These are phyloP conservation scores for Papilio dardanus DNA, from an alignment of 1,140 invertebrate genomes.

Conservation along the genomic window DNA sequence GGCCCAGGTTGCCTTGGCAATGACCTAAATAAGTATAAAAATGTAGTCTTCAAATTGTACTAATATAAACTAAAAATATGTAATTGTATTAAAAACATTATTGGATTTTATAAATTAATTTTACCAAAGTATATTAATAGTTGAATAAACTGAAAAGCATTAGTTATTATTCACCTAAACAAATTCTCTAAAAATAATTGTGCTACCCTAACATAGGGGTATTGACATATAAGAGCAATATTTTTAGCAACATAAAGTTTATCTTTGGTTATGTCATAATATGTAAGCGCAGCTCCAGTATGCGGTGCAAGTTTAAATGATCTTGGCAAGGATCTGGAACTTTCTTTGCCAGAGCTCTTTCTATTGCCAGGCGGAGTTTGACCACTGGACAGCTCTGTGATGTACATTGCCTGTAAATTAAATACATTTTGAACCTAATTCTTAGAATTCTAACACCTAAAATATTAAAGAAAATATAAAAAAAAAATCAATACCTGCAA, in stretches of 20 bases:
- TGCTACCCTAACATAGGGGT: conserved; percentile 94
- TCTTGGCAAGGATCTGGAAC: conserved; percentile 90
- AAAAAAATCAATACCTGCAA: conserved; percentile 85
- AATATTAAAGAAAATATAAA: not conserved
- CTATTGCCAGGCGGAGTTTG: conserved; percentile 85
- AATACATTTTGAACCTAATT: not conserved
- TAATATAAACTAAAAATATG: conserved; percentile 18
- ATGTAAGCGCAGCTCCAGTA: conserved; percentile 89
- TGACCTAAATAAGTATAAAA: conserved; percentile 82
- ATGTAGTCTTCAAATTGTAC: conserved; percentile 38
- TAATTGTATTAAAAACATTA: conserved; percentile 32
- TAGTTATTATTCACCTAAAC: conserved; percentile 86
- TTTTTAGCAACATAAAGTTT: conserved; percentile 97
- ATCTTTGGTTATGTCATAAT: conserved; percentile 97
- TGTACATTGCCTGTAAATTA: conserved; percentile 91
- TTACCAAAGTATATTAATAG: not conserved
- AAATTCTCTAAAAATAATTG: conserved; percentile 93
- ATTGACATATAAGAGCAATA: conserved; percentile 95
- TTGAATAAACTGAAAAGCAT: not conserved
- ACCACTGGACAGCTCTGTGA: conserved; percentile 93
- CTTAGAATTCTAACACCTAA: not conserved
- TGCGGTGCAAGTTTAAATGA: conserved; percentile 94
- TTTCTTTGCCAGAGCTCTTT: conserved; percentile 83
- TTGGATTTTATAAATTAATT: too few species aligned
- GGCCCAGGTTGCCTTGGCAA: conserved; percentile 88